A percentile compares a stretch with the other conserved stretches of the same genome.
phyloP scores from a whole-genome alignment of 2,888 invertebrate species.

The Lumbricus terrestris region DNA sequence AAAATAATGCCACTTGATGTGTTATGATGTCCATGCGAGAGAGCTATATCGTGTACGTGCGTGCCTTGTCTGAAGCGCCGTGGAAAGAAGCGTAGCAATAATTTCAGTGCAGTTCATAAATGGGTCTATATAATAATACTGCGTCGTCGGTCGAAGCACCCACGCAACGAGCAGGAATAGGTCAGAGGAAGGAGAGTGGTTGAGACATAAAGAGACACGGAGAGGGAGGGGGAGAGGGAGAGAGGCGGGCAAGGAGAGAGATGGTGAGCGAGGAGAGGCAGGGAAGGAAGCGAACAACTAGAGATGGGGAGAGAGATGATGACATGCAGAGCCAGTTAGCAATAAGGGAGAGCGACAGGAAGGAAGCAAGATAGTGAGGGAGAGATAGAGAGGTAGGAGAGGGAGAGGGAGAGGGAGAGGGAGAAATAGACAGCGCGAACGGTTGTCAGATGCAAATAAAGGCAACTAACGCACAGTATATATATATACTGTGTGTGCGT shows the following conservation, averaged over 20 bases:
- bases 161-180: too few species aligned
- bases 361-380: background rate
- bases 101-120: background rate
- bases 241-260: background rate
- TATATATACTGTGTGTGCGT: too few species aligned
- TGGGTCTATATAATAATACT: background rate
- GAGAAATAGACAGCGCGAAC: too few species aligned
- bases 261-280: background rate
- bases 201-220: background rate
- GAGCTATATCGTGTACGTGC: background rate
- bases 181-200: background rate
- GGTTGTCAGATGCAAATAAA: too few species aligned
- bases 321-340: background rate
- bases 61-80: background rate
- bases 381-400: background rate
- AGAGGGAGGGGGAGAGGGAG: background rate
- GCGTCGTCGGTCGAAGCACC: background rate
- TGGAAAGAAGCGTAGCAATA: background rate
- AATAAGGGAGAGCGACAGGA: background rate
- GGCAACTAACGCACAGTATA: too few species aligned
- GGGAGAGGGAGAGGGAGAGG: background rate
- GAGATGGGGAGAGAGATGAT: background rate
- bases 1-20: background rate
- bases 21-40: background rate
- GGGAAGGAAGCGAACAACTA: background rate